Percentiles rank a stretch among this genome's conserved stretches.
Evolutionary conservation across 2,888 invertebrate genomes (phyloP).

Genomic region (Caenorhabditis sinica): DNA sequence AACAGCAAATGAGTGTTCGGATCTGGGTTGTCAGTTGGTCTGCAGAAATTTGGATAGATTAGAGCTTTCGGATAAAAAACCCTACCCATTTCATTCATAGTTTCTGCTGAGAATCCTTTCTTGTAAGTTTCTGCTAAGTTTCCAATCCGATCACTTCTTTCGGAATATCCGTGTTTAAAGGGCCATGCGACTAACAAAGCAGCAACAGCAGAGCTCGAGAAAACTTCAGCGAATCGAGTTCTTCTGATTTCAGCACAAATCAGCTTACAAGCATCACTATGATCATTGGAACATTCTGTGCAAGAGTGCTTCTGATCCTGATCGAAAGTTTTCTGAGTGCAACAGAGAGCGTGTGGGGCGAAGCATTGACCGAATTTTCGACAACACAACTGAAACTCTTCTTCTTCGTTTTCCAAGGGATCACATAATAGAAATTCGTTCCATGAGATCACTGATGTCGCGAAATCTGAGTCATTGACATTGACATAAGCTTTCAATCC

Average conservation of each 20-base stretch:
- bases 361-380: slow-evolving; percentile 75
- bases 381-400: slow-evolving; percentile 69
- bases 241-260: slow-evolving; percentile 69
- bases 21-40: slow-evolving; percentile 68
- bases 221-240: slow-evolving; percentile 67
- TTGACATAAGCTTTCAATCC: slow-evolving; percentile 73
- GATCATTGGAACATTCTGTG: slow-evolving; percentile 53
- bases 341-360: slow-evolving; percentile 71
- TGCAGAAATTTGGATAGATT: slow-evolving; percentile 23
- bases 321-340: slow-evolving; percentile 71
- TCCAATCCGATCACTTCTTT: slow-evolving; percentile 63
- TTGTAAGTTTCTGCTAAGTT: slow-evolving; percentile 59
- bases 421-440: slow-evolving; percentile 70
- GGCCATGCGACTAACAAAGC: slow-evolving; percentile 77
- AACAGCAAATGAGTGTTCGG: slow-evolving; percentile 66
- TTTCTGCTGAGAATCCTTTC: slow-evolving; percentile 68
- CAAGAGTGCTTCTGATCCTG: slow-evolving; percentile 62
- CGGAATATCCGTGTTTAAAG: slow-evolving; percentile 64
- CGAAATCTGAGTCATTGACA: slow-evolving; percentile 73
- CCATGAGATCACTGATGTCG: slow-evolving; percentile 71
- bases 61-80: not conserved
- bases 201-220: slow-evolving; percentile 70
- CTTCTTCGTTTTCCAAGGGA: slow-evolving; percentile 66
- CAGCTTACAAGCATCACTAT: slow-evolving; percentile 64
- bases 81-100: slow-evolving; percentile 73